Base-by-base conservation (phyloP, 2,888 invertebrate genomes). In the Agrochola macilenta region DNA sequence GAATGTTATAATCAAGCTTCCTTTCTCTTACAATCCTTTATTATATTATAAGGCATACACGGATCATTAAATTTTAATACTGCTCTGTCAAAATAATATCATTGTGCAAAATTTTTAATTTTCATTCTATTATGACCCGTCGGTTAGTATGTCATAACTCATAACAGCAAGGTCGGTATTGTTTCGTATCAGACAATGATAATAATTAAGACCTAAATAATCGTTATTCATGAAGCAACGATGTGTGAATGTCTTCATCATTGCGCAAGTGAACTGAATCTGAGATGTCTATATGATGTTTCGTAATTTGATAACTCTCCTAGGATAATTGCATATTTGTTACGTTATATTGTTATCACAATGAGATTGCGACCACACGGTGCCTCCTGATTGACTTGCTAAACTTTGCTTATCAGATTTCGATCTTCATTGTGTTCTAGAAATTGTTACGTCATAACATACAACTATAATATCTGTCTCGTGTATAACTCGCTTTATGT, bases 211-310 rank as follows among this genome's bases (percentile, higher is more conserved):
- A 73, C 61, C 30, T 71, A 66, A 69, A 77, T 78, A 39, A 74
- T 79, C 74, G 71, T 61, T 69, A 81, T 81, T 81, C 71, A 76
- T 85, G 77, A 64, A 26, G 82, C 78, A 80, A 87, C 43, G 46
- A 86, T 83, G 76, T 88, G 81, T 87, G 81, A 88, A 88, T 84
- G 79, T 70, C 79, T 85, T 81, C 78, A 81, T 77, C 49, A 69
- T 89, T 89, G 73, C 89, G 71, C 61, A 84, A 88, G 63, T 82
- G 71, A 65, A 71, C 72, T 69, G 9, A 76, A 83, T 81, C 63
- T 66, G 65, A 80, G 76, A 79, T 87, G 65, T 61, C 61, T 78
- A 69, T 43, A 64, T 46, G 76, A 74, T 46, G 63, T 83, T 76
- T 83, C 78, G 78, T 73, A 87, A 89, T 82, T 79, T 52, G 66